Percentiles rank a stretch among this genome's conserved stretches.
Conservation (phyloP, 1,140 invertebrate species). For the Stegodyphus dumicola region DNA sequence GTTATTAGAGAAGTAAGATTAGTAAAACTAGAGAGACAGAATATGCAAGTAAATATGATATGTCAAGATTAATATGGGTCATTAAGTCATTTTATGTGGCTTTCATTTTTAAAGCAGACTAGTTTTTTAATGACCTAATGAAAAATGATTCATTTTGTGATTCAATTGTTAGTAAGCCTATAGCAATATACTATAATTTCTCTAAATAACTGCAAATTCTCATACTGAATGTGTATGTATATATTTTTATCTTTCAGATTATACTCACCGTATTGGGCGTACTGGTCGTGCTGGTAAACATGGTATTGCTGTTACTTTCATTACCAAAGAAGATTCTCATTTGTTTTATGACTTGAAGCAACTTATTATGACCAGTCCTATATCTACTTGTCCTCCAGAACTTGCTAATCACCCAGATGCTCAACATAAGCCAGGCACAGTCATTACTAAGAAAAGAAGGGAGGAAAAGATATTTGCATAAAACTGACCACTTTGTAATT, state of each 20-base stretch:
- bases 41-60: no score
- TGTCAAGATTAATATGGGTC: no score
- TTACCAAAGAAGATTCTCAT: constrained; percentile 95
- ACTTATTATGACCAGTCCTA: constrained; percentile 87
- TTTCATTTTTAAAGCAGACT: no score
- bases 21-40: no score
- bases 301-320: constrained; percentile 94
- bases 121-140: no score
- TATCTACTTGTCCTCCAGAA: constrained; percentile 95
- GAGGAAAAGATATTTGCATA: constrained; percentile 79
- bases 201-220: no score
- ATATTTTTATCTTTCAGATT: constrained; percentile 80
- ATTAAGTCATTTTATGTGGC: no score
- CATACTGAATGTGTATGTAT: no score
- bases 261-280: constrained; percentile 98
- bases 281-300: constrained; percentile 98
- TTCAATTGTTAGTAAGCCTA: no score
- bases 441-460: constrained; percentile 90
- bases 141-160: no score
- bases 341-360: constrained; percentile 98
- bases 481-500: background rate
- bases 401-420: constrained; percentile 98
- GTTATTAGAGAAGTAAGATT: no score
- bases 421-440: constrained; percentile 96
- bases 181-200: no score